Evolutionary conservation across 1,140 invertebrate genomes (phyloP).

Genomic region (Trichomalopsis sarcophagae): DNA sequence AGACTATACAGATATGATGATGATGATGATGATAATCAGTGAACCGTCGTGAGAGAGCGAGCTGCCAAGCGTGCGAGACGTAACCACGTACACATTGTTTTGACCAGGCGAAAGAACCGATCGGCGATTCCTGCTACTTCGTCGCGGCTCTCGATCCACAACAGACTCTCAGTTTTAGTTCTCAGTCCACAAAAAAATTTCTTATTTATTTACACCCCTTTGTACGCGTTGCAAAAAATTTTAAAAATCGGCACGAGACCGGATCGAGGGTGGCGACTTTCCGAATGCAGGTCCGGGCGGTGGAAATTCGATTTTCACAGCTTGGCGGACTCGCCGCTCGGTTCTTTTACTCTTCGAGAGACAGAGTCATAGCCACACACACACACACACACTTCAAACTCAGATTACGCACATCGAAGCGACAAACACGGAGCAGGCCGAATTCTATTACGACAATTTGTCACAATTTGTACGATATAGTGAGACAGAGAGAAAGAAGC

Average conservation of each 20-base stretch:
- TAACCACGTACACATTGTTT: background rate
- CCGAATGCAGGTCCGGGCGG: background rate
- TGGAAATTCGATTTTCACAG: background rate
- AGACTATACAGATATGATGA: background rate
- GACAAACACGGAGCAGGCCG: background rate
- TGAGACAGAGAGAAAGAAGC: background rate
- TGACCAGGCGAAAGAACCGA: conserved; percentile 12
- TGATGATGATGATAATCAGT: background rate
- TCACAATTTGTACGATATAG: background rate
- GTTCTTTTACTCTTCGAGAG: conserved; percentile 48
- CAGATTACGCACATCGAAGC: conserved; percentile 34
- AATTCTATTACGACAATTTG: background rate
- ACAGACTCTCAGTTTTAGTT: conserved; percentile 11
- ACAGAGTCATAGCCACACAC: conserved; percentile 50
- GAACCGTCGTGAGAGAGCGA: background rate
- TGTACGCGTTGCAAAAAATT: background rate
- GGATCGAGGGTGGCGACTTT: conserved; percentile 52
- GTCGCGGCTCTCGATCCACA: conserved; percentile 22
- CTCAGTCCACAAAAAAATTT: background rate
- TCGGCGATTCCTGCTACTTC: background rate
- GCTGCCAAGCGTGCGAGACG: background rate
- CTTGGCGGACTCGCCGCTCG: conserved; percentile 33
- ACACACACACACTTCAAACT: conserved; percentile 36
- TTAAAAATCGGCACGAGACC: conserved; percentile 1
- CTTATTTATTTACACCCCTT: conserved; percentile 38